Evolutionary conservation across 2,797 vertebrate species (phyloP).

Genomic region (Esox lucius): DNA sequence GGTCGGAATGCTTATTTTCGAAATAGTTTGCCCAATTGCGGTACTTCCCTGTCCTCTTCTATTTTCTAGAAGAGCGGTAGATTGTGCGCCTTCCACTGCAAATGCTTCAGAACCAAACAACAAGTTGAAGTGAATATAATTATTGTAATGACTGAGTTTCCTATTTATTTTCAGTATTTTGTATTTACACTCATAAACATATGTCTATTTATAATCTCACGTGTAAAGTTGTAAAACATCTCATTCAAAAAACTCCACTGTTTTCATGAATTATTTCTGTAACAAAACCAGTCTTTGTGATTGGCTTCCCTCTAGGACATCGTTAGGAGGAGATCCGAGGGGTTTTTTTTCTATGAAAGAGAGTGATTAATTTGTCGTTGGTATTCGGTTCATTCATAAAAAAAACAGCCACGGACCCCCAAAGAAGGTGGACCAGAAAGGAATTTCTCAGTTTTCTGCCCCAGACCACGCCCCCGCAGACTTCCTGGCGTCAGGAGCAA

Average conservation of each 20-base stretch:
- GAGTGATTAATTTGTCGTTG: conserved; percentile 65
- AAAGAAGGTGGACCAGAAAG: conserved; percentile 57
- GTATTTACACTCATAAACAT: neutral
- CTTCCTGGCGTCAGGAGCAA: conserved; percentile 77
- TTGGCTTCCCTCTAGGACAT: conserved; percentile 25
- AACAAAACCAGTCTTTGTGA: neutral
- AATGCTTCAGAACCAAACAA: conserved; percentile 1
- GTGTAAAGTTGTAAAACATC: neutral
- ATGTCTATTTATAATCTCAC: neutral
- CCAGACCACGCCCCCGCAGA: conserved; percentile 76
- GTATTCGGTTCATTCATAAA: conserved; percentile 78
- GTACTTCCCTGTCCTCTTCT: conserved; percentile 50
- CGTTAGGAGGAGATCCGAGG: conserved; percentile 21
- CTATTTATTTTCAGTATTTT: neutral
- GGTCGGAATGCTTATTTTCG: too few relatives aligned
- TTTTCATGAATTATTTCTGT: neutral
- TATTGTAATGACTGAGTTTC: neutral
- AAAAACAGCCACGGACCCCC: conserved; percentile 68
- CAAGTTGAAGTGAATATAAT: neutral
- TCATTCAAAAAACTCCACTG: neutral
- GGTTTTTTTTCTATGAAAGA: conserved; percentile 48
- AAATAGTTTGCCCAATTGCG: conserved; percentile 34
- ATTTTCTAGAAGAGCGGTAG: conserved; percentile 27
- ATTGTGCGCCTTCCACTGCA: conserved; percentile 31
- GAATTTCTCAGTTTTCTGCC: conserved; percentile 34